Conservation (phyloP, 2,888 invertebrate genomes). For the Melanchra persicariae region DNA sequence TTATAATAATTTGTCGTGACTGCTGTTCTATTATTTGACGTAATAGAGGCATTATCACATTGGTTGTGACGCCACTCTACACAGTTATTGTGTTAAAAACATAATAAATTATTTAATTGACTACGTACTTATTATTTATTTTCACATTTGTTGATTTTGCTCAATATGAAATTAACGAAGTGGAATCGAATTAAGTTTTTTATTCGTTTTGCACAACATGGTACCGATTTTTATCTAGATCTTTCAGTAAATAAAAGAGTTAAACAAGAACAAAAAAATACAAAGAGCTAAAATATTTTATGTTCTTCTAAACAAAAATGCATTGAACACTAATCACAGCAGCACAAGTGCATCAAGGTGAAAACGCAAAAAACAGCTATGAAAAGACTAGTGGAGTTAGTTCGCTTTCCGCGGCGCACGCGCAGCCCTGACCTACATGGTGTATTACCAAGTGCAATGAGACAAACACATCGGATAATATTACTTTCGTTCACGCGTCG, state of each 20-base stretch:
- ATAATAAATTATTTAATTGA: neutral
- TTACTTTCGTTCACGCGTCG: conserved; percentile 65
- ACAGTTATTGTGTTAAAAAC: neutral
- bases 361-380: conserved; percentile 65
- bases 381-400: conserved; percentile 61
- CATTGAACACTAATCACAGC: conserved; percentile 46
- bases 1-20: conserved; percentile 27
- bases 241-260: conserved; percentile 21
- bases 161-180: too few species aligned
- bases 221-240: conserved; percentile 7
- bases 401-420: conserved; percentile 66
- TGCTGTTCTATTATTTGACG: conserved; percentile 21
- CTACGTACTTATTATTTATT: neutral
- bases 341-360: conserved; percentile 64
- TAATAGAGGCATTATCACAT: conserved; percentile 15
- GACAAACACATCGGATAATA: conserved; percentile 65
- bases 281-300: conserved; percentile 14
- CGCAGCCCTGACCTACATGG: conserved; percentile 67
- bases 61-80: conserved; percentile 2
- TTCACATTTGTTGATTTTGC: neutral
- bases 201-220: neutral
- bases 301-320: conserved; percentile 32
- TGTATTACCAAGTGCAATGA: conserved; percentile 67
- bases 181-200: neutral
- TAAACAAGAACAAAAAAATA: neutral